Evolutionary conservation across 2,797 vertebrate genomes (phyloP).

Genomic region (Petrocephalus sullivani): DNA sequence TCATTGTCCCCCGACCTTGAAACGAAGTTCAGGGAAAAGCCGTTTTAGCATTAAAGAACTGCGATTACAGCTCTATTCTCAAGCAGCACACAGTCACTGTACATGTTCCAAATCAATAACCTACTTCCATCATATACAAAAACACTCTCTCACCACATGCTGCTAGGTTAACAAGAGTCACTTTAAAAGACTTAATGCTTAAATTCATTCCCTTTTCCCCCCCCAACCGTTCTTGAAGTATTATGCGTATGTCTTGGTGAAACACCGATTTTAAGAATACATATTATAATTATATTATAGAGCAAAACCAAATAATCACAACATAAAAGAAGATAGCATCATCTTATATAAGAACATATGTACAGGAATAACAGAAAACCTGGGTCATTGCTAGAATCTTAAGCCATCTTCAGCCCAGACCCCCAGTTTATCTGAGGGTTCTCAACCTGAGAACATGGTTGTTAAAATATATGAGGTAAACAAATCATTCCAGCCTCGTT

Average conservation of each 20-base stretch:
- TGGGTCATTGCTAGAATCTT: neutral
- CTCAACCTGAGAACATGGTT: neutral
- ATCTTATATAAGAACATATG: neutral
- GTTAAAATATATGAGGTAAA: neutral
- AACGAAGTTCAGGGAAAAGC: constrained; percentile 57
- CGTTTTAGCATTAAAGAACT: constrained; percentile 60
- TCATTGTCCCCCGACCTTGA: constrained; percentile 59
- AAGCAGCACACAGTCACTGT: constrained; percentile 64
- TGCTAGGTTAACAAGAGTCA: constrained; percentile 47
- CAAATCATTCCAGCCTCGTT: neutral
- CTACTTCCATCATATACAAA: constrained; percentile 56
- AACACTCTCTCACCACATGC: constrained; percentile 53
- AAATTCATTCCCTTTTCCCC: constrained; percentile 15
- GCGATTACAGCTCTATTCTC: constrained; percentile 65
- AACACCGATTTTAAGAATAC: neutral
- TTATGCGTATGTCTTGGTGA: neutral
- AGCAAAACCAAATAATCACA: neutral
- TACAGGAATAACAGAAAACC: neutral
- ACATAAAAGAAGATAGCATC: neutral
- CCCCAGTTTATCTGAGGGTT: too few relatives aligned
- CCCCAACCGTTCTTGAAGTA: neutral
- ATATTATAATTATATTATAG: neutral
- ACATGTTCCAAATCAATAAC: constrained; percentile 67
- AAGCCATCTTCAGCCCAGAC: neutral
- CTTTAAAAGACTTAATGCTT: constrained; percentile 48